Conservation (phyloP, 2,888 invertebrate genomes). For the Serrognathus titanus region DNA sequence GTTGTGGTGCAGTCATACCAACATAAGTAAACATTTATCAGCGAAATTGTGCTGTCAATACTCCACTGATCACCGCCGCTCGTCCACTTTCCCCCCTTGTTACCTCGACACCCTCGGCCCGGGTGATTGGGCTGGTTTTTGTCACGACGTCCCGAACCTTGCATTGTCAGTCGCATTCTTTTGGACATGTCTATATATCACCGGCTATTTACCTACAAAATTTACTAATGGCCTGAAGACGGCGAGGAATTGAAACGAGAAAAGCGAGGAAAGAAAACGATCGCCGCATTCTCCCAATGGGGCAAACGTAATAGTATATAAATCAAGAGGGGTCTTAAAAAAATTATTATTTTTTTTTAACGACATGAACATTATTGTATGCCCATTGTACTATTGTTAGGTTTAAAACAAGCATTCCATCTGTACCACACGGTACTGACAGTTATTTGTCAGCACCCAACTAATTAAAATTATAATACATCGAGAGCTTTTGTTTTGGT, state of each 20-base stretch:
- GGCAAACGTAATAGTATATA: not conserved
- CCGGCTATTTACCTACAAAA: not conserved
- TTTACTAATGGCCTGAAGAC: too few relatives aligned
- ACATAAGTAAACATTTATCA: slow-evolving; percentile 40
- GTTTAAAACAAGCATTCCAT: too few relatives aligned
- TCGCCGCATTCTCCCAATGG: not conserved
- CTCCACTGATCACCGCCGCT: slow-evolving; percentile 26
- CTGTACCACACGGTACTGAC: too few relatives aligned
- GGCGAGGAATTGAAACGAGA: not conserved
- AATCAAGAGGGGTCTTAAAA: not conserved
- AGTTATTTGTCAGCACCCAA: too few relatives aligned
- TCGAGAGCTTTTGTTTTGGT: too few relatives aligned
- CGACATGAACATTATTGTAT: too few relatives aligned
- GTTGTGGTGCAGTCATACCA: slow-evolving; percentile 30
- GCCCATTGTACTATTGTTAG: too few relatives aligned
- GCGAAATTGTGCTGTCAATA: slow-evolving; percentile 41
- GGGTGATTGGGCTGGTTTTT: slow-evolving; percentile 42
- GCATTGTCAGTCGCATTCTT: slow-evolving; percentile 38
- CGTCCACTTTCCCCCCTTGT: slow-evolving; percentile 28
- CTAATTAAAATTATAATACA: too few relatives aligned
- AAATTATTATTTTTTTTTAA: not conserved
- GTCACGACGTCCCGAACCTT: slow-evolving; percentile 37
- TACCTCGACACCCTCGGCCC: slow-evolving; percentile 12
- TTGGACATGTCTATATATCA: slow-evolving; percentile 34
- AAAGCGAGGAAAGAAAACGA: not conserved